These are phyloP conservation scores for Pelobates fuscus DNA, from an alignment of 2,113 vertebrate species.

Conservation along the genomic window DNA sequence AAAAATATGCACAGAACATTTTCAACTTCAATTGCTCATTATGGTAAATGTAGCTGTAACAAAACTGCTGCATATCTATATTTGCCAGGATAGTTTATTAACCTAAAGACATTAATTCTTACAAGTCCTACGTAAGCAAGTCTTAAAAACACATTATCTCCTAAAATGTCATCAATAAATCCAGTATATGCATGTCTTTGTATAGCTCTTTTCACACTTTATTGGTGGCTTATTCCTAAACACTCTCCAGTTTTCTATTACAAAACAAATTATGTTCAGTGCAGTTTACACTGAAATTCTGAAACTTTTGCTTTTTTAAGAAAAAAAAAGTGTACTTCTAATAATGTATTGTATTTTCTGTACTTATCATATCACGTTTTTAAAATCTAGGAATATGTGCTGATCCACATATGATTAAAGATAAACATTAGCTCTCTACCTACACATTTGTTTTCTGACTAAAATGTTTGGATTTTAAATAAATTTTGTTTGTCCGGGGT, in stretches of 20 bases:
- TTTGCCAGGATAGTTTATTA: slow-evolving; percentile 23
- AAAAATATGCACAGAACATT: slow-evolving; percentile 6
- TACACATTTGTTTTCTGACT: background rate
- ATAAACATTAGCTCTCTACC: background rate
- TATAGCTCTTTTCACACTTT: slow-evolving; percentile 9
- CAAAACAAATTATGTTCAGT: slow-evolving; percentile 18
- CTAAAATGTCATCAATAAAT: slow-evolving; percentile 24
- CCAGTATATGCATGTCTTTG: slow-evolving; percentile 33
- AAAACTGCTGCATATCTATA: background rate
- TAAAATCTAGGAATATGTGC: background rate
- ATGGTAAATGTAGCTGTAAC: background rate
- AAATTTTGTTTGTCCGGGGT: background rate
- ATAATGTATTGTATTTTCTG: slow-evolving; percentile 27
- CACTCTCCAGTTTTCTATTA: slow-evolving; percentile 30
- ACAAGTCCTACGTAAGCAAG: slow-evolving; percentile 15
- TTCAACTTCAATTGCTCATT: background rate
- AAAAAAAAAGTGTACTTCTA: slow-evolving; percentile 5
- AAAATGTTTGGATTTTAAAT: background rate
- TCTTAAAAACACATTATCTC: slow-evolving; percentile 22
- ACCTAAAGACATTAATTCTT: background rate
- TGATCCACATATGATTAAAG: background rate
- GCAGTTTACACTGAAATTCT: background rate
- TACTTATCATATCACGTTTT: slow-evolving; percentile 20
- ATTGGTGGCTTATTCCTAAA: slow-evolving; percentile 20
- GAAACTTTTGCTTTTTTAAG: slow-evolving; percentile 3